A percentile compares a stretch with the other conserved stretches of the same genome.
These are phyloP conservation scores for Mnemiopsis leidyi DNA, from an alignment of 37 sponge, comb jelly and placozoan genomes.

Conservation along the genomic window DNA sequence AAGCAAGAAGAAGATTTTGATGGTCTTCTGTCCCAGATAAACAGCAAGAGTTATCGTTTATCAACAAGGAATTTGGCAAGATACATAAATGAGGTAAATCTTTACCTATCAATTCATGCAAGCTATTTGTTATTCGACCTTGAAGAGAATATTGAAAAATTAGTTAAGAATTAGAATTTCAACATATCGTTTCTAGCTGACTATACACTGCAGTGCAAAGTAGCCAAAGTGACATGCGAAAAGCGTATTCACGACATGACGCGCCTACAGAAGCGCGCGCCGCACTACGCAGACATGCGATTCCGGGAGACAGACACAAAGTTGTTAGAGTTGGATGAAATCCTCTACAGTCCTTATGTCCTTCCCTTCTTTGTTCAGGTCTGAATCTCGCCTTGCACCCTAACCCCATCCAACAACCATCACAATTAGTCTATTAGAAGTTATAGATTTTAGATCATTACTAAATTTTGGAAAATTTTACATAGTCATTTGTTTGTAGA, in stretches of 20 bases:
- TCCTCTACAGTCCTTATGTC: slow-evolving; percentile 33
- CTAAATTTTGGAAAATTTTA: too few relatives aligned
- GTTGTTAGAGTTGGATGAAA: slow-evolving; percentile 25
- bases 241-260: slow-evolving; percentile 51
- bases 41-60: slow-evolving; percentile 57
- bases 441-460: too few relatives aligned
- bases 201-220: slow-evolving; percentile 50
- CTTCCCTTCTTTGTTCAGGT: slow-evolving; percentile 64
- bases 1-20: slow-evolving; percentile 51
- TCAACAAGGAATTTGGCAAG: slow-evolving; percentile 26
- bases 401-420: too few relatives aligned
- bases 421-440: too few relatives aligned
- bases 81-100: slow-evolving; percentile 52
- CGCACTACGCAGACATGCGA: slow-evolving; percentile 11
- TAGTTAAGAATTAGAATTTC: too few relatives aligned
- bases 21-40: slow-evolving; percentile 32
- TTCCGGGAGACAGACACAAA: not conserved
- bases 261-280: not conserved
- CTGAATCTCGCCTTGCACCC: too few relatives aligned
- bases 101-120: too few relatives aligned
- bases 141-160: too few relatives aligned
- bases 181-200: too few relatives aligned
- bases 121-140: too few relatives aligned
- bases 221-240: slow-evolving; percentile 50
- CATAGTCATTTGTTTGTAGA: too few relatives aligned